Percentiles rank a stretch among this genome's conserved stretches.
Conservation (phyloP, 1,140 invertebrate species). For the Drosophila fuyamai region DNA sequence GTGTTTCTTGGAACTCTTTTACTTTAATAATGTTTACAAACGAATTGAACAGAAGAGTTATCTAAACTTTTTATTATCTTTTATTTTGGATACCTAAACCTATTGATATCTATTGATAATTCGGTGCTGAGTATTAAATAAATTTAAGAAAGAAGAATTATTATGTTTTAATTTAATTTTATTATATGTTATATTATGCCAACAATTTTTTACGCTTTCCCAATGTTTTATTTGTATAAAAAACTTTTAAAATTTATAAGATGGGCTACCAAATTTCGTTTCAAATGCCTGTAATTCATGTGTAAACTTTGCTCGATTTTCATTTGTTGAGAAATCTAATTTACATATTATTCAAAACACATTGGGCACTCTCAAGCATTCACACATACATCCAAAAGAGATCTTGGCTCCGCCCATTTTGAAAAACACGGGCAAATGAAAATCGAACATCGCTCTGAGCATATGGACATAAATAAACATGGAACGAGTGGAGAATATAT, state of each 20-base stretch:
- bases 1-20: constrained; percentile 24
- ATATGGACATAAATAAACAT: constrained; percentile 47
- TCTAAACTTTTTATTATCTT: neutral
- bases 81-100: neutral
- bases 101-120: neutral
- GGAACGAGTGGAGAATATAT: constrained; percentile 11
- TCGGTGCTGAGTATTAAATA: no score
- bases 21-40: constrained; percentile 44
- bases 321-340: constrained; percentile 66
- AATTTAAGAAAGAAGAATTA: no score
- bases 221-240: neutral
- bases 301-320: constrained; percentile 52
- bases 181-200: no score
- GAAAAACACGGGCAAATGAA: constrained; percentile 43
- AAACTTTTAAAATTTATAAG: neutral
- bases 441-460: constrained; percentile 21
- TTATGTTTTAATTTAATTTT: no score
- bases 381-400: constrained; percentile 19
- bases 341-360: constrained; percentile 50
- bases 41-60: constrained; percentile 19
- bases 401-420: constrained; percentile 53
- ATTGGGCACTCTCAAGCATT: constrained; percentile 24
- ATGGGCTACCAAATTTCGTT: neutral
- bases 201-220: no score
- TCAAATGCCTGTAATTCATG: constrained; percentile 10